phyloP scores from a whole-genome alignment of 1,140 invertebrate genomes.

The Drosophila pandora region DNA sequence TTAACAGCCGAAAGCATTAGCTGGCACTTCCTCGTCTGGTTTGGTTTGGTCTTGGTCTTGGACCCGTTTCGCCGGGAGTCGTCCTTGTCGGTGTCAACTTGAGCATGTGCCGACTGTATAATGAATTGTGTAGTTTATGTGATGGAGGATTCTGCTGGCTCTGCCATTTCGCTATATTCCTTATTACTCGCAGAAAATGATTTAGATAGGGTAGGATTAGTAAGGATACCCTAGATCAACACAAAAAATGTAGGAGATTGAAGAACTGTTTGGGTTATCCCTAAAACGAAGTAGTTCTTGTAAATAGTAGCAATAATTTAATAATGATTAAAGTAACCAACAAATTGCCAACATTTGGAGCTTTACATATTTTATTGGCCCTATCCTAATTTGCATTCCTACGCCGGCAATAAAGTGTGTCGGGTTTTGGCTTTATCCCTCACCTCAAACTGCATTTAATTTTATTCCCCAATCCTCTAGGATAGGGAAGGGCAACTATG shows the following conservation, averaged over 20 bases:
- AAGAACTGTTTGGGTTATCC: background rate
- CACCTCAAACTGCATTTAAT: background rate
- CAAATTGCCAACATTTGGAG: background rate
- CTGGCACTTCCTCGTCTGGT: slow-evolving; percentile 21
- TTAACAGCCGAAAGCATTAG: slow-evolving; percentile 54
- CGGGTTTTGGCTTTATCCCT: background rate
- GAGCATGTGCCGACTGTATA: slow-evolving; percentile 36
- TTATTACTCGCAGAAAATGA: slow-evolving; percentile 22
- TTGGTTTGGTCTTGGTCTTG: background rate
- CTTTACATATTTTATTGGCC: slow-evolving; percentile 15
- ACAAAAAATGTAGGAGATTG: background rate
- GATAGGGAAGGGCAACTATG: slow-evolving; percentile 23
- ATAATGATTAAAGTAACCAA: slow-evolving; percentile 5
- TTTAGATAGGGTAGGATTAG: slow-evolving; percentile 10
- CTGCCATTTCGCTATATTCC: slow-evolving; percentile 1
- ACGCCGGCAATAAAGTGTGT: slow-evolving; percentile 12
- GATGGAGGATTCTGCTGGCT: slow-evolving; percentile 2
- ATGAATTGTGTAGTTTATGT: slow-evolving; percentile 38
- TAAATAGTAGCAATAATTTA: too few relatives aligned
- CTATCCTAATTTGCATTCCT: slow-evolving; percentile 15
- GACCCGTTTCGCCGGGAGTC: background rate
- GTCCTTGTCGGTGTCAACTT: slow-evolving; percentile 27
- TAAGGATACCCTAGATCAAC: background rate
- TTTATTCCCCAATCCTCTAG: slow-evolving; percentile 20
- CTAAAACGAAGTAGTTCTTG: too few relatives aligned